Evolutionary conservation across 2,888 invertebrate genomes (phyloP).

Genomic region (Copidosoma aretas): DNA sequence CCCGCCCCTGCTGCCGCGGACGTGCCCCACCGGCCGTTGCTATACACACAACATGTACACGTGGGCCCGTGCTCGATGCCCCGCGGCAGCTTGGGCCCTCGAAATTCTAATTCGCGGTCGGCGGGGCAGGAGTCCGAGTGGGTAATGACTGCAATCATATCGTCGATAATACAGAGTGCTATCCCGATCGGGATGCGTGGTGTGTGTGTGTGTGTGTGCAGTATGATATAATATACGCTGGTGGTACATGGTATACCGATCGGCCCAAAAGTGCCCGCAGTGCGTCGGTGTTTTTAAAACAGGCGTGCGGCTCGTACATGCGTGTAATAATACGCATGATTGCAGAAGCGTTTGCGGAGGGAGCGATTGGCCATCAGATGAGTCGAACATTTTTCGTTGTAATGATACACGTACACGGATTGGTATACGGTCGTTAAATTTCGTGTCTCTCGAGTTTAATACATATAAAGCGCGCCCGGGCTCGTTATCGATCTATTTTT

Average conservation of each 20-base stretch:
- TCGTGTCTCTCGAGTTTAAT: neutral
- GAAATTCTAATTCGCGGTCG: slow-evolving; percentile 53
- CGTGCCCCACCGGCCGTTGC: too few species aligned
- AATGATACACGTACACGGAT: slow-evolving; percentile 51
- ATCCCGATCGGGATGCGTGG: slow-evolving; percentile 41
- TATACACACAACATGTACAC: too few species aligned
- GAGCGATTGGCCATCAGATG: too few species aligned
- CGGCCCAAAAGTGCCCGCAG: slow-evolving; percentile 47
- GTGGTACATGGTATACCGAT: slow-evolving; percentile 9
- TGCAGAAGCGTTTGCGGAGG: slow-evolving; percentile 36
- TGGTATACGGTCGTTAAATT: slow-evolving; percentile 24
- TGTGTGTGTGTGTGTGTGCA: too few species aligned
- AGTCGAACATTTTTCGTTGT: neutral
- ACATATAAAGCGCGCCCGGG: too few species aligned
- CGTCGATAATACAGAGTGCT: slow-evolving; percentile 52
- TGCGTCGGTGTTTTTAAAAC: slow-evolving; percentile 54
- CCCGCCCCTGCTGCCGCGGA: too few species aligned
- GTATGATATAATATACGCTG: too few species aligned
- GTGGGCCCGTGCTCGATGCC: too few species aligned
- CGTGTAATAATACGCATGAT: too few species aligned
- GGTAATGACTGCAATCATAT: slow-evolving; percentile 60
- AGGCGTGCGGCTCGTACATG: too few species aligned
- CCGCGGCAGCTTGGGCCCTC: slow-evolving; percentile 1
- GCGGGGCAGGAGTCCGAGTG: slow-evolving; percentile 18
- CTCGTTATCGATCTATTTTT: slow-evolving; percentile 20